Percentiles rank a stretch among this genome's conserved stretches.
Evolutionary conservation across 1,140 invertebrate species (phyloP).

Genomic region (Centruroides vittatus): DNA sequence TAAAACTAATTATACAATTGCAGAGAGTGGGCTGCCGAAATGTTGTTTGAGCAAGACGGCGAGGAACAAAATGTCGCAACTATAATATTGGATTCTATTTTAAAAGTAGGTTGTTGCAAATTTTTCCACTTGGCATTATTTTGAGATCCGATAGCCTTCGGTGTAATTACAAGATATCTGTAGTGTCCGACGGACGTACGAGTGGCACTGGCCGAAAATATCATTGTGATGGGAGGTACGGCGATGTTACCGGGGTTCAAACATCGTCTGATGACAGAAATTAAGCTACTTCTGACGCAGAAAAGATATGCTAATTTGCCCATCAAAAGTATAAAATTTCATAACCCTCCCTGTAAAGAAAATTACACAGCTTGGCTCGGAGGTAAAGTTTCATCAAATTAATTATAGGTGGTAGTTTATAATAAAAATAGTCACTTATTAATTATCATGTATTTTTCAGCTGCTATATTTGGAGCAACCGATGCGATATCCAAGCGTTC

Average conservation of each 20-base stretch:
- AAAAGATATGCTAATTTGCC: conserved; percentile 45
- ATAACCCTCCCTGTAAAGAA: conserved; percentile 56
- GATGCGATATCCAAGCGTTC: conserved; percentile 57
- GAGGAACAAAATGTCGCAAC: conserved; percentile 68
- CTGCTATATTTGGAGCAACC: conserved; percentile 66
- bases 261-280: conserved; percentile 53
- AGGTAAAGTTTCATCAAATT: conserved; percentile 31
- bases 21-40: conserved; percentile 62
- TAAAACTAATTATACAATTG: conserved; percentile 20
- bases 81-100: conserved; percentile 65
- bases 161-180: conserved; percentile 19
- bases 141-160: not conserved
- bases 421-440: not conserved
- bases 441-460: conserved; percentile 30
- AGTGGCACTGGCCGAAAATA: conserved; percentile 54
- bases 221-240: conserved; percentile 71
- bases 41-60: conserved; percentile 68
- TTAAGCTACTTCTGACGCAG: conserved; percentile 45
- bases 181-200: conserved; percentile 63
- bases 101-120: conserved; percentile 40
- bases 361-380: conserved; percentile 78
- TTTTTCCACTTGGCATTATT: not conserved
- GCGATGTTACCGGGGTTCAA: conserved; percentile 63
- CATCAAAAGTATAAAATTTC: conserved; percentile 57
- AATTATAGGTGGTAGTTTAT: too few species aligned